These are phyloP conservation scores for Coenonympha glycerion DNA, from an alignment of 2,888 invertebrate genomes.

Conservation along the genomic window DNA sequence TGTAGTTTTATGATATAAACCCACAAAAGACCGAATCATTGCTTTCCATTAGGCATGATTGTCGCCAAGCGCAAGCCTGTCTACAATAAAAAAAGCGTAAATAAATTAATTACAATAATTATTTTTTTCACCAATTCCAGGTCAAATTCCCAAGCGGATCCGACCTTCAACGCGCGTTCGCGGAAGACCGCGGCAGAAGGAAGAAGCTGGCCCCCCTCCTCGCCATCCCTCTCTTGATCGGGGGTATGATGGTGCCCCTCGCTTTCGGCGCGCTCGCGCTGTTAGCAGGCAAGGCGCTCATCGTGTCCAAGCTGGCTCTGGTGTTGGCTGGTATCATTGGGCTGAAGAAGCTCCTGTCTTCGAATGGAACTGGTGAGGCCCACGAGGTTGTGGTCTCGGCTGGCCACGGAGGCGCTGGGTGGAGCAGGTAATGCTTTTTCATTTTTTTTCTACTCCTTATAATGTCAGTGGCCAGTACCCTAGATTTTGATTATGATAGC, in stretches of 20 bases:
- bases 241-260: constrained; percentile 86
- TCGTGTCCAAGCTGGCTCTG: constrained; percentile 88
- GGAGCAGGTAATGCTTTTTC: constrained; percentile 74
- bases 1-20: no score
- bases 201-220: constrained; percentile 84
- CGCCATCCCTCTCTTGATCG: constrained; percentile 85
- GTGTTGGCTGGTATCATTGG: constrained; percentile 90
- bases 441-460: neutral
- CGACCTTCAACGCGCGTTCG: constrained; percentile 79
- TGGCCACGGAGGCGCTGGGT: constrained; percentile 81
- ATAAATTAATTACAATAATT: no score
- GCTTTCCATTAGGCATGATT: no score
- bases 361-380: constrained; percentile 78
- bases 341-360: constrained; percentile 86
- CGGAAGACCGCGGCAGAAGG: constrained; percentile 81
- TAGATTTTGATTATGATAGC: no score
- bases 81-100: no score
- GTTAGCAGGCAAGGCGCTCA: constrained; percentile 88
- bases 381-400: constrained; percentile 84
- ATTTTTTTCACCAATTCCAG: constrained; percentile 54
- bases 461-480: no score
- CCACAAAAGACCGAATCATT: no score
- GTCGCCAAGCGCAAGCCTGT: no score
- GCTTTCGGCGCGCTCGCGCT: constrained; percentile 88
- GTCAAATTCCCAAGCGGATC: constrained; percentile 84